A percentile compares a stretch with the other conserved stretches of the same genome.
These are phyloP conservation scores for Squalus acanthias DNA, from an alignment of 2,797 vertebrate genomes.

Conservation along the genomic window DNA sequence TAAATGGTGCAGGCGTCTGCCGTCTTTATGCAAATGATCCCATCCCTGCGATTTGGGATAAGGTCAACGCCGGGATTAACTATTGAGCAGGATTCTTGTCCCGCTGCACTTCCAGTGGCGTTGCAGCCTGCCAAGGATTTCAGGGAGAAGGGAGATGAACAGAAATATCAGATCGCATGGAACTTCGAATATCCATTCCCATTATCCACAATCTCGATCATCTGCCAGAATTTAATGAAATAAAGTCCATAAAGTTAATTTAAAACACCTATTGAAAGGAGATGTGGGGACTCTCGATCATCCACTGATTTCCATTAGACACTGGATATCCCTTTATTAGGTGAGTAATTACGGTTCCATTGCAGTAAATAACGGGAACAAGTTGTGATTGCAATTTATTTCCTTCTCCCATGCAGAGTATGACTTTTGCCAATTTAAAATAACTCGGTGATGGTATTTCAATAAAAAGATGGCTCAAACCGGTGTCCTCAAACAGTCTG, in stretches of 20 bases:
- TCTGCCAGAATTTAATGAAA: not conserved
- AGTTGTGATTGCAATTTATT: not conserved
- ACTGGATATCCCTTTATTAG: too few species aligned
- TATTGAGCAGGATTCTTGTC: not conserved
- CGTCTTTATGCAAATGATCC: not conserved
- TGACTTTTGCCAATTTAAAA: not conserved
- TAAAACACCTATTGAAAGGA: not conserved
- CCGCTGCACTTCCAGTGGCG: not conserved
- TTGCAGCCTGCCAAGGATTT: not conserved
- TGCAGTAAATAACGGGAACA: not conserved
- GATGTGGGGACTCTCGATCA: not conserved
- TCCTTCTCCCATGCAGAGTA: too few species aligned
- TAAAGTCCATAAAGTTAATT: not conserved
- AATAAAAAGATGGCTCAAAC: not conserved
- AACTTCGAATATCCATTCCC: not conserved
- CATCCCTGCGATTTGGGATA: not conserved
- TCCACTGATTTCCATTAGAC: not conserved
- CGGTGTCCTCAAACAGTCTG: not conserved
- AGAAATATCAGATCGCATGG: not conserved
- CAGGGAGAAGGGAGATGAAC: not conserved
- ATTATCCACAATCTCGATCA: not conserved
- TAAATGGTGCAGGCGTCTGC: not conserved
- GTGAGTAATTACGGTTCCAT: not conserved
- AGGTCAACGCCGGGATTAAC: not conserved
- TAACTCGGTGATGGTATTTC: slow-evolving; percentile 5